phyloP scores from a whole-genome alignment of 2,797 vertebrate genomes.

The Gymnothorax reevesii region DNA sequence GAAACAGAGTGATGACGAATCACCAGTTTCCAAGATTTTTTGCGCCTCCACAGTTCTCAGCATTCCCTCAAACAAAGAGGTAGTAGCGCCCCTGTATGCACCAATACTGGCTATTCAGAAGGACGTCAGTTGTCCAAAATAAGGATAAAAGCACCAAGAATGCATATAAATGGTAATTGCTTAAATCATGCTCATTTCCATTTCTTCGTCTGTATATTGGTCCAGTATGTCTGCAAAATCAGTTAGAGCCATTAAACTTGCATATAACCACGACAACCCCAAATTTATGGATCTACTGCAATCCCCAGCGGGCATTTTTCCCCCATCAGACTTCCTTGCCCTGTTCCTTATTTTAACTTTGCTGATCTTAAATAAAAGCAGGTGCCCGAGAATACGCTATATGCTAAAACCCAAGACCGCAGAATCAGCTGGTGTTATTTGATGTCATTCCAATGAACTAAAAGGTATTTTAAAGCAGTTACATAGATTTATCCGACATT shows the following conservation, averaged over 20 bases:
- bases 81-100: not conserved
- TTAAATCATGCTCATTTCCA: not conserved
- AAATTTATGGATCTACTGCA: slow-evolving; percentile 57
- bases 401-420: slow-evolving; percentile 58
- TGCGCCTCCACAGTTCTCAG: too few relatives aligned
- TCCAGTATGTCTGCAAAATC: not conserved
- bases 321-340: slow-evolving; percentile 57
- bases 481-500: slow-evolving; percentile 58
- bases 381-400: slow-evolving; percentile 52
- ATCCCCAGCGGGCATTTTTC: slow-evolving; percentile 56
- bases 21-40: too few relatives aligned
- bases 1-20: too few relatives aligned
- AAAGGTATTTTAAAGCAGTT: slow-evolving; percentile 63
- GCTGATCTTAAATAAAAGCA: slow-evolving; percentile 66
- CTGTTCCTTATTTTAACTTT: slow-evolving; percentile 57
- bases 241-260: slow-evolving; percentile 43
- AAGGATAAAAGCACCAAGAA: not conserved
- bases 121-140: not conserved
- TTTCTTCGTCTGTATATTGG: not conserved
- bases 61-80: too few relatives aligned
- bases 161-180: not conserved
- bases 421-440: slow-evolving; percentile 58
- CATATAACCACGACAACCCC: slow-evolving; percentile 60
- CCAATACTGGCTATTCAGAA: not conserved
- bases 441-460: slow-evolving; percentile 65